Base-by-base conservation (phyloP, 35 echinoderm and acorn worm genomes). In the Ophioderma brevispina region DNA sequence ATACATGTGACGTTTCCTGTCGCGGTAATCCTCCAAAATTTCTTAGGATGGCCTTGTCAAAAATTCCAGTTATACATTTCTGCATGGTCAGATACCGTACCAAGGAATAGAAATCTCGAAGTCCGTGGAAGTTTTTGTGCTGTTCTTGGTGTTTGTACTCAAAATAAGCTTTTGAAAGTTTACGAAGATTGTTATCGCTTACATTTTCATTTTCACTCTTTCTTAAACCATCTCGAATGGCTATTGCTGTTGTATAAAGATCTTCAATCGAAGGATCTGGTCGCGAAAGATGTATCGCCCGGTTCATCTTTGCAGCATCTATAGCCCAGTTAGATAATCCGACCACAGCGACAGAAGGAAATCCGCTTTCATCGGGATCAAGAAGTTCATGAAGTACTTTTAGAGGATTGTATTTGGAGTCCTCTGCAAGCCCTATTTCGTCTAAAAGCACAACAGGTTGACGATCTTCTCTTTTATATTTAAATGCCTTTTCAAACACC, bases 251-350 rank as follows among this genome's bases (percentile, higher is more conserved):
- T 25, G 64, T 36, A 21, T 75, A 35, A 1, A 90, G 56, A 75
- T 90, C 88, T 0, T 64, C 37, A 36, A n/a, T 63, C 36, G 34
- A 37, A 83, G 88, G 88, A 37, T 81, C 88, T 70, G 77, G 77
- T 38, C 88, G 39, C 0, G 88, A 90, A 21, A 90, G 34, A 15
- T 38, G 50, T 10, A 90, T 37, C 55, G 77, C 88, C 23, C 88
- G 78, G 59, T 90, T 90, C 88, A 90, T 90, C 31, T 90, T 90
- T 59, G 88, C 88, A 56, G 88, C 77, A 90, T 90, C 88, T 18
- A 90, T 30, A 0, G 79, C 49, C 88, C 88, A 90, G 38, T 90
- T 90, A 19, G 88, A 90, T 40, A 90, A 64, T 37, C 88, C 88
- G 15, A 90, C 50, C 11, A 90, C 42, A 11, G 88, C 79, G 52